Evolutionary conservation across 64 coral and sea anemone genomes (phyloP).

Genomic region (Acropora tenuis): DNA sequence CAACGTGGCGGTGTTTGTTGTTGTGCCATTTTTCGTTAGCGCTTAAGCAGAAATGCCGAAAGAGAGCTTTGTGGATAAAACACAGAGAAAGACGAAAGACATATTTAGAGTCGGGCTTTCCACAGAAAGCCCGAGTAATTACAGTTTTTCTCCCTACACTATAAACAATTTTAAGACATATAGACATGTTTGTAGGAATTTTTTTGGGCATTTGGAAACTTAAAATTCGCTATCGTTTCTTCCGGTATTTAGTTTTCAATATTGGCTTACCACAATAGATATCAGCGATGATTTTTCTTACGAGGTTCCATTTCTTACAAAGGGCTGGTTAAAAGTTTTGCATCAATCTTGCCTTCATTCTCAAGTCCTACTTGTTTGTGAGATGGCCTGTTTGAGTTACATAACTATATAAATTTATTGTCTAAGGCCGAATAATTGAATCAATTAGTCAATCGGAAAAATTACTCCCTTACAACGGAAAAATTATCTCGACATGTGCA

Average conservation of each 20-base stretch:
- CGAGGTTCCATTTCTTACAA: neutral
- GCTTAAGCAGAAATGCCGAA: too few species aligned
- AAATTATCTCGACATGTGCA: neutral
- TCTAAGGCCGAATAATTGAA: neutral
- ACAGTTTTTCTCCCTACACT: neutral
- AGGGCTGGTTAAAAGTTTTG: neutral
- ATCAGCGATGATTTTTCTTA: neutral
- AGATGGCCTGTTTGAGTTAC: neutral
- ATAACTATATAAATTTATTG: neutral
- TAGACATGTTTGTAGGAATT: neutral
- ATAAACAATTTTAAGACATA: neutral
- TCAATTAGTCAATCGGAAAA: neutral
- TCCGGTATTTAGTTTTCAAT: neutral
- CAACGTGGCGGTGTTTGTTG: too few species aligned
- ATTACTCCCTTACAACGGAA: too few species aligned
- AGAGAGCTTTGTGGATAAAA: too few species aligned
- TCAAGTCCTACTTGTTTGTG: neutral
- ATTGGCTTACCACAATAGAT: neutral
- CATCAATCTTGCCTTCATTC: constrained; percentile 1
- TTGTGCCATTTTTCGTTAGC: too few species aligned
- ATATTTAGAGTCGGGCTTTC: too few species aligned
- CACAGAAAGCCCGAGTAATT: neutral
- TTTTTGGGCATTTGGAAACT: neutral
- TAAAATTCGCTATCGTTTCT: neutral
- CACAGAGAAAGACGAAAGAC: too few species aligned